A percentile compares a stretch with the other conserved stretches of the same genome.
Evolutionary conservation across 2,888 invertebrate genomes (phyloP).

Genomic region (Ctenicera cuprea): DNA sequence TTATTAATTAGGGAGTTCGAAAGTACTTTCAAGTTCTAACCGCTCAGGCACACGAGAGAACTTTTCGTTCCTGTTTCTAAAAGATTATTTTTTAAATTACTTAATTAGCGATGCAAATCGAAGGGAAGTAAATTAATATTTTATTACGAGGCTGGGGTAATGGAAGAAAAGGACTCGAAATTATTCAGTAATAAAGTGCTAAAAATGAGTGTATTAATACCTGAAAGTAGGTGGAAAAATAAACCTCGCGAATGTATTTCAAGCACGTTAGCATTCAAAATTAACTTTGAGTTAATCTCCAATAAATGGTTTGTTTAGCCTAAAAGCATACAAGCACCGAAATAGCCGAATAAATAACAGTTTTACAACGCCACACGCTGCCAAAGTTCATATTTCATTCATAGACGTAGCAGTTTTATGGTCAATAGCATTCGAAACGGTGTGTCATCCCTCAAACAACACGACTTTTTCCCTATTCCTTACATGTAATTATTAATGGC

Average conservation of each 20-base stretch:
- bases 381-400: conserved; percentile 29
- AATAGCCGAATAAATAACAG: conserved; percentile 23
- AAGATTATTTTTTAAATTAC: conserved; percentile 19
- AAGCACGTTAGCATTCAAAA: conserved; percentile 16
- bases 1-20: conserved; percentile 36
- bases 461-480: background rate
- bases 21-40: conserved; percentile 10
- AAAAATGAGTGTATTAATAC: conserved; percentile 2
- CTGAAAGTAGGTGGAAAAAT: conserved; percentile 16
- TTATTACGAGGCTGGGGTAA: background rate
- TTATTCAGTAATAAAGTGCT: background rate
- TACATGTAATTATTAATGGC: conserved; percentile 13
- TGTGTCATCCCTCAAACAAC: conserved; percentile 13
- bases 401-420: conserved; percentile 22
- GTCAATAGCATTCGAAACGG: conserved; percentile 12
- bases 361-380: conserved; percentile 19
- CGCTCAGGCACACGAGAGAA: background rate
- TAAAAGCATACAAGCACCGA: conserved; percentile 24
- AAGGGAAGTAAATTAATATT: conserved; percentile 6
- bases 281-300: conserved; percentile 26
- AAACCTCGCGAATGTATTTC: conserved; percentile 8
- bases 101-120: conserved; percentile 22
- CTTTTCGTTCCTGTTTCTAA: background rate
- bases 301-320: conserved; percentile 30
- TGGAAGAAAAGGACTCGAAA: background rate